phyloP scores from a whole-genome alignment of 1,140 invertebrate species.

The Lineus longissimus region DNA sequence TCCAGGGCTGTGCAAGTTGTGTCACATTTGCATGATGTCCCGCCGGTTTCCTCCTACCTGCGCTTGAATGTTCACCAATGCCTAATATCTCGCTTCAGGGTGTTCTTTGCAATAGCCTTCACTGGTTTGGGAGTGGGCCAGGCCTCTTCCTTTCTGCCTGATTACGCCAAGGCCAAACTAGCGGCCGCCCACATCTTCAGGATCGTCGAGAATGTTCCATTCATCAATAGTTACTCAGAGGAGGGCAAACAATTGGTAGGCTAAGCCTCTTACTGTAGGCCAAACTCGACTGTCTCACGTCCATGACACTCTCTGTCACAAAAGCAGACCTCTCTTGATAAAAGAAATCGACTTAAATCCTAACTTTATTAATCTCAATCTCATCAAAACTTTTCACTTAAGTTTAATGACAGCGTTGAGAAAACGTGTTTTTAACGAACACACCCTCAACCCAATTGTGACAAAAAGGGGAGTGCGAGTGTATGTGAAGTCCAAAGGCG shows the following conservation, averaged over 20 bases:
- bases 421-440: neutral
- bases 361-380: no score
- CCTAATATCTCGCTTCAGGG: constrained; percentile 32
- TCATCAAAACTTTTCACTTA: neutral
- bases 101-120: constrained; percentile 55
- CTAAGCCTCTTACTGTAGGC: no score
- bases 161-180: constrained; percentile 54
- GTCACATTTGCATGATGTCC: no score
- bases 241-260: constrained; percentile 39
- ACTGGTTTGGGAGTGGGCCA: constrained; percentile 45
- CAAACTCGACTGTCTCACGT: neutral
- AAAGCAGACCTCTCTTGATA: no score
- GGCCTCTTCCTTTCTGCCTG: constrained; percentile 52
- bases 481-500: no score
- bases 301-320: no score
- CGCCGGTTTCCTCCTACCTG: no score
- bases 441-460: no score
- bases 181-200: constrained; percentile 53
- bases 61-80: neutral
- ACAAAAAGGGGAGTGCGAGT: no score
- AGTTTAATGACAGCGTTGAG: neutral
- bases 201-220: constrained; percentile 48
- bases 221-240: constrained; percentile 49
- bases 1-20: no score
- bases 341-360: no score